phyloP scores from a whole-genome alignment of 2,113 vertebrate genomes.

The Phyllostomus hastatus region DNA sequence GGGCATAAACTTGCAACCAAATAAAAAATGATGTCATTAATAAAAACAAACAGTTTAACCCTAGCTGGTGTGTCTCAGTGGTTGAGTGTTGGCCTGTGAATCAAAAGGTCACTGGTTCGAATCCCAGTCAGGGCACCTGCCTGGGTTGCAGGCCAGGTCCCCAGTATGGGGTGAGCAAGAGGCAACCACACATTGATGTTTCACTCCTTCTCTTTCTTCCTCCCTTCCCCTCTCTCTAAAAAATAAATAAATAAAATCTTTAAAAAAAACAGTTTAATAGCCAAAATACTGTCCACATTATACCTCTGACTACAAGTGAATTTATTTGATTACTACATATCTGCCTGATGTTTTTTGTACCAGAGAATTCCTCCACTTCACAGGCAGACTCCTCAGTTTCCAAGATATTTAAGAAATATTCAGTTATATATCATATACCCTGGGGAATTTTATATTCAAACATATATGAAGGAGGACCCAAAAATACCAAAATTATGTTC shows the following conservation, averaged over 20 bases:
- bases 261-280: not conserved
- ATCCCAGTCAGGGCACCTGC: too few species aligned
- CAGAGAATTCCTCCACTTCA: not conserved
- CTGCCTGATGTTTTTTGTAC: not conserved
- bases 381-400: not conserved
- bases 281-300: not conserved
- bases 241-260: not conserved
- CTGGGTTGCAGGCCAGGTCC: too few species aligned
- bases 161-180: too few species aligned
- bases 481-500: too few species aligned
- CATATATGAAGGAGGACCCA: too few species aligned
- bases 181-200: too few species aligned
- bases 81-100: too few species aligned
- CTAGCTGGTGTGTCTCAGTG: too few species aligned
- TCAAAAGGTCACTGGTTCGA: too few species aligned
- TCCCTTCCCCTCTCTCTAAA: too few species aligned
- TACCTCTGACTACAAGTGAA: not conserved
- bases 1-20: not conserved
- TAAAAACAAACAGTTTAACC: not conserved
- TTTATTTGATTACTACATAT: not conserved
- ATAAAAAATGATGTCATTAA: not conserved
- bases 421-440: not conserved
- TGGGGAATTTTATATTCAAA: not conserved
- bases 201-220: too few species aligned
- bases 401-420: not conserved